These are phyloP conservation scores for Rhabdophis nuchalis DNA, from an alignment of 2,797 vertebrate genomes.

Conservation along the genomic window DNA sequence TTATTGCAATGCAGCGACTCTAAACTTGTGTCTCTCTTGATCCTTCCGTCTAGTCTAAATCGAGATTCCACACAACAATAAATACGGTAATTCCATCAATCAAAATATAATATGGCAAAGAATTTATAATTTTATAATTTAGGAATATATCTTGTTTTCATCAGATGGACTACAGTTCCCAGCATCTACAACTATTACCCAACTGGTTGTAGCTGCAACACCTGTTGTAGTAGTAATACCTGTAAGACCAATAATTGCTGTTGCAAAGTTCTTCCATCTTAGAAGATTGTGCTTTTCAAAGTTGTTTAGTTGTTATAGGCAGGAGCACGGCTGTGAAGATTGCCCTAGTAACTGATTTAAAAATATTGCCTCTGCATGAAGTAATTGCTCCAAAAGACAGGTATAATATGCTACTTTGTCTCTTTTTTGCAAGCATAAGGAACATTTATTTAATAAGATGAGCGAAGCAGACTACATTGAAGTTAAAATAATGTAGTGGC, in stretches of 20 bases:
- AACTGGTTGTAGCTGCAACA: neutral
- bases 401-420: neutral
- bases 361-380: neutral
- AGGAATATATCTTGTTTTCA: neutral
- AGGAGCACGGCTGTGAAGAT: neutral
- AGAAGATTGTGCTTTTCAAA: neutral
- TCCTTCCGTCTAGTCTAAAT: neutral
- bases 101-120: neutral
- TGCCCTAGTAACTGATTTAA: neutral
- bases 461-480: neutral
- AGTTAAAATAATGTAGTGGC: neutral
- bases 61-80: neutral
- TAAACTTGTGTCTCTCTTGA: neutral
- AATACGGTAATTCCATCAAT: neutral
- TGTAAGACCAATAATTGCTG: neutral
- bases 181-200: neutral
- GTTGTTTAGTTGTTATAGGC: neutral
- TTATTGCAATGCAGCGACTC: neutral
- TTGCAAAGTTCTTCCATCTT: neutral
- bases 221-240: neutral
- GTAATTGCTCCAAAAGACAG: neutral
- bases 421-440: neutral
- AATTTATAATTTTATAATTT: neutral
- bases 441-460: neutral
- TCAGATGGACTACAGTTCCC: neutral